Conservation (phyloP, 2,888 invertebrate species). For the Drosophila pseudotakahashii region DNA sequence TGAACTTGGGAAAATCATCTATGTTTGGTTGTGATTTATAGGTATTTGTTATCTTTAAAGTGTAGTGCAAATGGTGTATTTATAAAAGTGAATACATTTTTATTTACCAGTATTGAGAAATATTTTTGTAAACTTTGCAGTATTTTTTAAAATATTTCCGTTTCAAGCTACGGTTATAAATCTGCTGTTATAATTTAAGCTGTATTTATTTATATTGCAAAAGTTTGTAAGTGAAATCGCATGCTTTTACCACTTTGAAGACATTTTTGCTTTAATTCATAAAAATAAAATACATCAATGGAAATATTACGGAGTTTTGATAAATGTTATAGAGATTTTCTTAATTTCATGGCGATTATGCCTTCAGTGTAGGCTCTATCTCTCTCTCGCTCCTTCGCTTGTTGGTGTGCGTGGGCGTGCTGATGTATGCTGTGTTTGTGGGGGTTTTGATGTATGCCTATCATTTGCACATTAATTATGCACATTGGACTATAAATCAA, state of each 20-base stretch:
- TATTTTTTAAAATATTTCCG: not conserved
- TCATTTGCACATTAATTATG: slow-evolving; percentile 78
- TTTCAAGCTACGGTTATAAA: too few relatives aligned
- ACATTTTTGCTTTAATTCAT: too few relatives aligned
- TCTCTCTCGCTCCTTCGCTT: slow-evolving; percentile 1
- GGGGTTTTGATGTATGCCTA: slow-evolving; percentile 51
- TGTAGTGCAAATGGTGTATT: not conserved
- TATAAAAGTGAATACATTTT: too few relatives aligned
- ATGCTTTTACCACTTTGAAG: too few relatives aligned
- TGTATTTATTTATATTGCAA: too few relatives aligned
- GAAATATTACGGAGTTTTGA: not conserved
- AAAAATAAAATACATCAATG: too few relatives aligned
- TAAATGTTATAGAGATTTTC: not conserved
- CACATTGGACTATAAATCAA: slow-evolving; percentile 74
- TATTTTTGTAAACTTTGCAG: not conserved
- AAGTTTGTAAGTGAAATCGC: too few relatives aligned
- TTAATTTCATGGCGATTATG: not conserved
- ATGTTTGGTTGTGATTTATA: not conserved
- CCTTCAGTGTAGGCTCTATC: slow-evolving; percentile 4
- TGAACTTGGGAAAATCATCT: not conserved
- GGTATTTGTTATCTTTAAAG: not conserved
- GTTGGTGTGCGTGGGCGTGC: slow-evolving; percentile 8
- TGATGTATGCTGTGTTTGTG: slow-evolving; percentile 15
- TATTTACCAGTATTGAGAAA: not conserved
- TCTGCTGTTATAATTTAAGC: too few relatives aligned